These are phyloP conservation scores for Caenorhabditis angaria DNA, from an alignment of 2,888 invertebrate species.

Conservation along the genomic window DNA sequence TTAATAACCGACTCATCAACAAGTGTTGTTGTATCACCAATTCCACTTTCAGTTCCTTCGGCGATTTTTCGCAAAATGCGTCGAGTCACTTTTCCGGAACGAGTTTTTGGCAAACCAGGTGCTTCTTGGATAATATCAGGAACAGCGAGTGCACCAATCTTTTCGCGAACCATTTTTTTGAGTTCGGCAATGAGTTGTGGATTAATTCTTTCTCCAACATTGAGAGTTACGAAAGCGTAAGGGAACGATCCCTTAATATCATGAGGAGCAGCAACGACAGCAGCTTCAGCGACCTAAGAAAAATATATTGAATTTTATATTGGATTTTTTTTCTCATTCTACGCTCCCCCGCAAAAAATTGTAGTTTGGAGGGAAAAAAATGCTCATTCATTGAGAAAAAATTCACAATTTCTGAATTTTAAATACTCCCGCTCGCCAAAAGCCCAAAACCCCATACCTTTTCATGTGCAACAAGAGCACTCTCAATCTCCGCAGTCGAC, in stretches of 20 bases:
- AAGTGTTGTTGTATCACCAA: constrained; percentile 92
- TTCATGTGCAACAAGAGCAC: constrained; percentile 75
- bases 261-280: constrained; percentile 93
- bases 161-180: constrained; percentile 79
- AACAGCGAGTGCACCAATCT: constrained; percentile 93
- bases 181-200: constrained; percentile 44
- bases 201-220: constrained; percentile 68
- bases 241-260: constrained; percentile 94
- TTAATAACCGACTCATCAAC: constrained; percentile 78
- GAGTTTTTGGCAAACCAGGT: constrained; percentile 82
- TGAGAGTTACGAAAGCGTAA: constrained; percentile 95
- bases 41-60: constrained; percentile 81
- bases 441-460: constrained; percentile 33
- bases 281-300: constrained; percentile 85
- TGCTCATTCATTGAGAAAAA: background rate
- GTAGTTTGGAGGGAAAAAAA: background rate
- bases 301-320: background rate
- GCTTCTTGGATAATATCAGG: constrained; percentile 94
- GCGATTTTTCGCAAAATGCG: constrained; percentile 92
- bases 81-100: constrained; percentile 96
- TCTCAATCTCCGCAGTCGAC: constrained; percentile 88
- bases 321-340: background rate
- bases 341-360: too few relatives aligned
- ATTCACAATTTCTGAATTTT: background rate
- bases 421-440: background rate